Evolutionary conservation across 2,888 invertebrate genomes (phyloP).

Genomic region (Drosophila meridionalis): DNA sequence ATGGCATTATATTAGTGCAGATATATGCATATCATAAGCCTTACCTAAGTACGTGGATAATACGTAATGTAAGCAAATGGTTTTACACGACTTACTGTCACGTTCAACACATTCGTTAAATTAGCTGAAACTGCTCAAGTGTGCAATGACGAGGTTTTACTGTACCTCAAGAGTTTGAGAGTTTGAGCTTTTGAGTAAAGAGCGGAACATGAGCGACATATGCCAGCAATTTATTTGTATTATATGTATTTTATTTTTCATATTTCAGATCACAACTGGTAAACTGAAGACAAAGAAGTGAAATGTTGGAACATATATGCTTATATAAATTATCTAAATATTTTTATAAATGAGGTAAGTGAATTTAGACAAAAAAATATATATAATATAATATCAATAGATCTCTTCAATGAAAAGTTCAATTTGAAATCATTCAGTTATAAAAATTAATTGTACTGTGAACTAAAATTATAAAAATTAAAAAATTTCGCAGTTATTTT

Average conservation of each 20-base stretch:
- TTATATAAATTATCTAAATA: neutral
- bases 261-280: neutral
- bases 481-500: too few species aligned
- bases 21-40: conserved; percentile 45
- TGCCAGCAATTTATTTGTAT: neutral
- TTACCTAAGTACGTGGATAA: conserved; percentile 29
- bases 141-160: conserved; percentile 7
- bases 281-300: neutral
- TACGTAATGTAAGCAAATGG: conserved; percentile 25
- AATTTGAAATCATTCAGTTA: too few species aligned
- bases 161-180: neutral
- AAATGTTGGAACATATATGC: neutral
- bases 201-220: neutral
- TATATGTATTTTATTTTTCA: neutral
- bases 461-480: too few species aligned
- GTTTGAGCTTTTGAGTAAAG: neutral
- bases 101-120: conserved; percentile 18
- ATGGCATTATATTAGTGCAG: conserved; percentile 34
- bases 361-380: too few species aligned
- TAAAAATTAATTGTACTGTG: too few species aligned
- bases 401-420: too few species aligned
- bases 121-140: conserved; percentile 9
- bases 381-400: too few species aligned
- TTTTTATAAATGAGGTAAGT: conserved; percentile 1
- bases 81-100: conserved; percentile 35